Evolutionary conservation across 2,888 invertebrate genomes (phyloP).

Genomic region (Pedicia rivosa): DNA sequence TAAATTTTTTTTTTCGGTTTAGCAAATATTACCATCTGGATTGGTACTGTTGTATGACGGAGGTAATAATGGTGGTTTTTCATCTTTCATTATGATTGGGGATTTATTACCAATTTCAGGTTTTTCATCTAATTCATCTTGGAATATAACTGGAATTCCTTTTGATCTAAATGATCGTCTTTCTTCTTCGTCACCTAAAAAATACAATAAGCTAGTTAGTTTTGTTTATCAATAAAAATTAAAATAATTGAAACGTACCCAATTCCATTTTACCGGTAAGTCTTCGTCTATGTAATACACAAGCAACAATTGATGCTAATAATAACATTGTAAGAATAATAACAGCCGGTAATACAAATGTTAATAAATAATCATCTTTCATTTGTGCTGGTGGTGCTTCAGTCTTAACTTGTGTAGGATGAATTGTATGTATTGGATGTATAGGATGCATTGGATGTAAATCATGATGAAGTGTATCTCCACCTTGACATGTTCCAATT

Average conservation of each 20-base stretch:
- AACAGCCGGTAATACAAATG: slow-evolving; percentile 77
- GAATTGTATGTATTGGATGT: no score
- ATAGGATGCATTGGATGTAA: neutral
- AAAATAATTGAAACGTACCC: slow-evolving; percentile 1
- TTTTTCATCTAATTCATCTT: slow-evolving; percentile 90
- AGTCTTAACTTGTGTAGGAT: neutral
- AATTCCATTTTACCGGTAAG: slow-evolving; percentile 73
- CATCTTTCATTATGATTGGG: slow-evolving; percentile 87
- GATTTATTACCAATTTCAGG: slow-evolving; percentile 79
- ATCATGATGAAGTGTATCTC: slow-evolving; percentile 5
- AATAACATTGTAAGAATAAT: slow-evolving; percentile 79
- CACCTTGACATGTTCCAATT: slow-evolving; percentile 35
- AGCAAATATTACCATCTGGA: slow-evolving; percentile 22
- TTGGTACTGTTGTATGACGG: slow-evolving; percentile 37
- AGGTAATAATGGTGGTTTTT: slow-evolving; percentile 82
- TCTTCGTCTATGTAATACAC: slow-evolving; percentile 68
- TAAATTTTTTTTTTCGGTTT: neutral
- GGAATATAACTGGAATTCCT: slow-evolving; percentile 89
- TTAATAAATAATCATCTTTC: slow-evolving; percentile 51
- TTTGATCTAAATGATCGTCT: slow-evolving; percentile 69
- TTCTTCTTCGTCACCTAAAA: slow-evolving; percentile 67
- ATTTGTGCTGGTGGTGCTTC: slow-evolving; percentile 27
- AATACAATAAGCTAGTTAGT: no score
- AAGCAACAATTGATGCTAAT: slow-evolving; percentile 74
- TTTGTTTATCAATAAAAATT: neutral